Evolutionary conservation across 2,797 vertebrate species (phyloP).

Genomic region (Hoplostethus mediterraneus): DNA sequence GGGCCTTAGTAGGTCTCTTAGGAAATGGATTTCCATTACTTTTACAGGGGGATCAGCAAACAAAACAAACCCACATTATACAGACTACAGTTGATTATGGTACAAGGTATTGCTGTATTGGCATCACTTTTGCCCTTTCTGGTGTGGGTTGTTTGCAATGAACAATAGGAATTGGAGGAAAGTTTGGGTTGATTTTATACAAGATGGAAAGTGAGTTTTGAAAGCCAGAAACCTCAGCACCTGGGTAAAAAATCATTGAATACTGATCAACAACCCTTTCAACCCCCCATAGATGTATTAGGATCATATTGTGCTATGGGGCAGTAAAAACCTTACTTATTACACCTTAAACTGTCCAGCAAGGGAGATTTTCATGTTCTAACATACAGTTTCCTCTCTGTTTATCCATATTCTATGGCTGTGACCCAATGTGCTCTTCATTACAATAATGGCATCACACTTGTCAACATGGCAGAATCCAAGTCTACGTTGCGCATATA

Average conservation of each 20-base stretch:
- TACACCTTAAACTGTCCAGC: constrained; percentile 10
- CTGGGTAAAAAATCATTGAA: neutral
- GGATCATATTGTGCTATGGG: constrained; percentile 4
- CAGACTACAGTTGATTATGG: too few species aligned
- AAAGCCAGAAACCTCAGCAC: too few species aligned
- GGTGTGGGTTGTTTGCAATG: too few species aligned
- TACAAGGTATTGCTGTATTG: too few species aligned
- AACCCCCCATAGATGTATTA: constrained; percentile 5
- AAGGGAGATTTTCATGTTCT: constrained; percentile 6
- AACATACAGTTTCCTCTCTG: constrained; percentile 4
- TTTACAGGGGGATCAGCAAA: too few species aligned
- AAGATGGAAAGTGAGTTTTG: too few species aligned
- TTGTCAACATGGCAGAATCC: constrained; percentile 12
- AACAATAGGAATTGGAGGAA: too few species aligned
- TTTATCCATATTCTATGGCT: neutral
- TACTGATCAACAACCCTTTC: constrained; percentile 24
- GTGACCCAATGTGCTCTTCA: constrained; percentile 6
- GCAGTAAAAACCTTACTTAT: constrained; percentile 9
- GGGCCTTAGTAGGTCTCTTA: too few species aligned
- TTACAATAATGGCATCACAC: constrained; percentile 5
- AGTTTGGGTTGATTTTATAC: too few species aligned
- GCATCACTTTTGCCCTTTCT: too few species aligned
- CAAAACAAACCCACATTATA: too few species aligned
- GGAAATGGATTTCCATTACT: too few species aligned
- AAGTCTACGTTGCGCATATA: neutral